Evolutionary conservation across 2,888 invertebrate species (phyloP).

Genomic region (Oligia strigilis): DNA sequence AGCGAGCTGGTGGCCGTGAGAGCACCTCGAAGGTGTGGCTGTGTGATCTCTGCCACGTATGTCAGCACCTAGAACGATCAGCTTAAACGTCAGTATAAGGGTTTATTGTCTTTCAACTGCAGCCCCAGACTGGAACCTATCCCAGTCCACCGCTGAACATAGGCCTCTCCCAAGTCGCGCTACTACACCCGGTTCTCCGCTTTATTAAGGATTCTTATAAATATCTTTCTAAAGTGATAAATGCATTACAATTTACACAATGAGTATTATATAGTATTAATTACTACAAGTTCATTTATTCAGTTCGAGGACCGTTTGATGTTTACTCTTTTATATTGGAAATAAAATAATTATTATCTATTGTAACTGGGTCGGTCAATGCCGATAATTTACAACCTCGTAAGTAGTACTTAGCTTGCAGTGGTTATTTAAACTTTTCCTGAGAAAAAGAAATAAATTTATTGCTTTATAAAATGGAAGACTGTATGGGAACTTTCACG

Average conservation of each 20-base stretch:
- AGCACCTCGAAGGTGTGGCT: constrained; percentile 94
- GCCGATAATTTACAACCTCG: background rate
- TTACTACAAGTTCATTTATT: background rate
- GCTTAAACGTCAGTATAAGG: background rate
- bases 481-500: background rate
- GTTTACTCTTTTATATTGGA: constrained; percentile 8
- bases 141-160: background rate
- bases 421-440: background rate
- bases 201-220: background rate
- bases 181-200: background rate
- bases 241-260: background rate
- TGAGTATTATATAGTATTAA: constrained; percentile 8
- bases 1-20: constrained; percentile 94
- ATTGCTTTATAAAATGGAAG: background rate
- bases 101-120: background rate
- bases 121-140: background rate
- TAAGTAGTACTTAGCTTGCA: background rate
- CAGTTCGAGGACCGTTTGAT: background rate
- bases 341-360: constrained; percentile 10
- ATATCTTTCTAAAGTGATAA: background rate
- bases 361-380: background rate
- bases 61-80: constrained; percentile 92
- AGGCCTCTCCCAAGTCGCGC: background rate
- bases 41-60: constrained; percentile 96
- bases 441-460: background rate